phyloP scores from a whole-genome alignment of 2,888 invertebrate species.

The Neria commutata region DNA sequence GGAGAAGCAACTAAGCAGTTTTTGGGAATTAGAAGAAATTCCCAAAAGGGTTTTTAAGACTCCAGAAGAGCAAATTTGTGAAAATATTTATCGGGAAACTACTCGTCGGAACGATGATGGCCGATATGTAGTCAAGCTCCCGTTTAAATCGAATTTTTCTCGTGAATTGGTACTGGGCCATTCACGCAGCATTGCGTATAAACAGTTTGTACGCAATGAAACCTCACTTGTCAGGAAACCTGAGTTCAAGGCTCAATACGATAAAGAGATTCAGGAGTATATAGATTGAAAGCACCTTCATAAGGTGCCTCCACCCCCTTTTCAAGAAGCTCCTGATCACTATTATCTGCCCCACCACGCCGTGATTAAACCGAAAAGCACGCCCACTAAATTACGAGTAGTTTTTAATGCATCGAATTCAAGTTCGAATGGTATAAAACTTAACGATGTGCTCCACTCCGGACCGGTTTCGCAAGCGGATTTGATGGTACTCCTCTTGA shows the following conservation, averaged over 20 bases:
- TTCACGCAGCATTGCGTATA: not conserved
- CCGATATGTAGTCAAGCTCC: conserved; percentile 10
- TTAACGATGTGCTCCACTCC: conserved; percentile 22
- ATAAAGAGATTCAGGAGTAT: conserved; percentile 31
- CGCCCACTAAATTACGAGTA: conserved; percentile 25
- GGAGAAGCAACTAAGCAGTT: too few species aligned
- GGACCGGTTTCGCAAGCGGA: conserved; percentile 24
- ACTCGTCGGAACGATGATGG: conserved; percentile 4
- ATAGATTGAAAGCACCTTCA: conserved; percentile 35
- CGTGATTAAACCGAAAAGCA: conserved; percentile 17
- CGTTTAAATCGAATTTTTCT: conserved; percentile 13
- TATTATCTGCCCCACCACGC: conserved; percentile 28
- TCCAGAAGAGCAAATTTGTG: conserved; percentile 7
- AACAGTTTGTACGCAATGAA: too few species aligned
- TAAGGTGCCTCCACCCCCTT: not conserved
- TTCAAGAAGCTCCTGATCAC: not conserved
- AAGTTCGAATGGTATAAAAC: conserved; percentile 12
- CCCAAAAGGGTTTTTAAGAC: too few species aligned
- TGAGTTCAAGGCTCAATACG: conserved; percentile 1
- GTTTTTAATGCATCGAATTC: conserved; percentile 27
- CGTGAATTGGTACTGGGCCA: not conserved
- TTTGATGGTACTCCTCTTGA: conserved; percentile 5
- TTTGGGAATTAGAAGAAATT: too few species aligned
- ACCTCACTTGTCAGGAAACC: too few species aligned
- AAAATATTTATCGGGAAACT: conserved; percentile 7